Percentiles rank a stretch among this genome's conserved stretches.
phyloP scores from a whole-genome alignment of 2,113 vertebrate genomes.

The Hippocampus zosterae region DNA sequence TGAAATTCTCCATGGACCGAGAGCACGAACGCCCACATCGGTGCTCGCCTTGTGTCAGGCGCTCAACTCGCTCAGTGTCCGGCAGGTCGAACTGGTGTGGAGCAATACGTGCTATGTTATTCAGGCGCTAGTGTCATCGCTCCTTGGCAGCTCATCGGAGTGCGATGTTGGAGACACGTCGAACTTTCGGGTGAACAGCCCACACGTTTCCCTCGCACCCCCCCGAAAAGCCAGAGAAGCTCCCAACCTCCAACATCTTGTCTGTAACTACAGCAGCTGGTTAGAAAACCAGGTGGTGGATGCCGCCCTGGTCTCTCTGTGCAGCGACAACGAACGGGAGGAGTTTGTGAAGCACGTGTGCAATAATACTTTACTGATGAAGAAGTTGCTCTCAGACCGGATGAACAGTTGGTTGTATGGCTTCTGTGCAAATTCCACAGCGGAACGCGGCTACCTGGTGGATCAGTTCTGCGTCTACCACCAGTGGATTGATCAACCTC shows the following conservation, averaged over 20 bases:
- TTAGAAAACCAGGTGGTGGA: constrained; percentile 28
- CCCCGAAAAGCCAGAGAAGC: constrained; percentile 41
- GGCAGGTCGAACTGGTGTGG: constrained; percentile 54
- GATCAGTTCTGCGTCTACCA: constrained; percentile 67
- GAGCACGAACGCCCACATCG: constrained; percentile 10
- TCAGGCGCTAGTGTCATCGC: constrained; percentile 34
- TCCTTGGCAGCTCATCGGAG: constrained; percentile 42
- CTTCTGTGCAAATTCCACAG: constrained; percentile 64
- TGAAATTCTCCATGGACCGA: constrained; percentile 35
- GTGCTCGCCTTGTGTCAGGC: constrained; percentile 57
- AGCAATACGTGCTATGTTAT: constrained; percentile 58
- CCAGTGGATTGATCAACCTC: constrained; percentile 48
- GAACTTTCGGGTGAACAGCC: neutral
- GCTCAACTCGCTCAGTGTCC: constrained; percentile 43
- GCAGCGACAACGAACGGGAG: constrained; percentile 62
- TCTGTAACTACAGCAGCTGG: constrained; percentile 72
- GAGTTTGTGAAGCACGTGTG: constrained; percentile 69
- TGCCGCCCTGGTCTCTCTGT: constrained; percentile 64
- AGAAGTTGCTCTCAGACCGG: constrained; percentile 52
- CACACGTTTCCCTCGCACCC: neutral
- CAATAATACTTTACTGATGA: constrained; percentile 50
- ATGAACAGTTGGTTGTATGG: constrained; percentile 69
- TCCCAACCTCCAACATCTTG: constrained; percentile 58
- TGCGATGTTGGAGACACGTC: constrained; percentile 12
- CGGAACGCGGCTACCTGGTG: constrained; percentile 42